Conservation (phyloP, 2,888 invertebrate genomes). For the Andrena trimmerana region DNA sequence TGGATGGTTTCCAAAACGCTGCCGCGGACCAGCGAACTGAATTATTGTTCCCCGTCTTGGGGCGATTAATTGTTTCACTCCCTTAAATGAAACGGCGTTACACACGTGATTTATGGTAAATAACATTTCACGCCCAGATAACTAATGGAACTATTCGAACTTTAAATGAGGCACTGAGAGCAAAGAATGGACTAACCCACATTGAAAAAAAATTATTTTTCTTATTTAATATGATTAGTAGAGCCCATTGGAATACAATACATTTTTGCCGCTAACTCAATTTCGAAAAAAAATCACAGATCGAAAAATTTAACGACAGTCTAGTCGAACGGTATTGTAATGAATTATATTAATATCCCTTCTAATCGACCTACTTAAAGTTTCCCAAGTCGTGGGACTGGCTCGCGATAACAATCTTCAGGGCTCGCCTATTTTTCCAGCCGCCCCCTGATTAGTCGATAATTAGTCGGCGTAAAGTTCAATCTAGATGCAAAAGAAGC, state of each 20-base stretch:
- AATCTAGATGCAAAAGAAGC: conserved; percentile 21
- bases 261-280: too few species aligned
- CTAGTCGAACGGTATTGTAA: conserved; percentile 3
- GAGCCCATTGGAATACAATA: too few species aligned
- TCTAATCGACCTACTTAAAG: conserved; percentile 8
- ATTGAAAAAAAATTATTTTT: too few species aligned
- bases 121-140: not conserved
- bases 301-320: not conserved
- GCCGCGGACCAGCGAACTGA: conserved; percentile 52
- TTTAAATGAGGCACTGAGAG: not conserved
- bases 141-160: not conserved
- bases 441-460: conserved; percentile 39
- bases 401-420: conserved; percentile 32
- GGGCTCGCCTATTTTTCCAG: conserved; percentile 33
- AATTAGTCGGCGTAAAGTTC: conserved; percentile 49
- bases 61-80: conserved; percentile 53
- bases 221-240: too few species aligned
- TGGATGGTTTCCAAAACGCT: conserved; percentile 42
- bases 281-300: too few species aligned
- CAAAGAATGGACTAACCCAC: too few species aligned
- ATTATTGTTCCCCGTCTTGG: conserved; percentile 58
- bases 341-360: conserved; percentile 23
- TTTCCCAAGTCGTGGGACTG: not conserved
- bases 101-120: not conserved
- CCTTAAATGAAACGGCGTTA: conserved; percentile 1